Conservation (phyloP, 2,888 invertebrate species). For the Sussaba pulchella region DNA sequence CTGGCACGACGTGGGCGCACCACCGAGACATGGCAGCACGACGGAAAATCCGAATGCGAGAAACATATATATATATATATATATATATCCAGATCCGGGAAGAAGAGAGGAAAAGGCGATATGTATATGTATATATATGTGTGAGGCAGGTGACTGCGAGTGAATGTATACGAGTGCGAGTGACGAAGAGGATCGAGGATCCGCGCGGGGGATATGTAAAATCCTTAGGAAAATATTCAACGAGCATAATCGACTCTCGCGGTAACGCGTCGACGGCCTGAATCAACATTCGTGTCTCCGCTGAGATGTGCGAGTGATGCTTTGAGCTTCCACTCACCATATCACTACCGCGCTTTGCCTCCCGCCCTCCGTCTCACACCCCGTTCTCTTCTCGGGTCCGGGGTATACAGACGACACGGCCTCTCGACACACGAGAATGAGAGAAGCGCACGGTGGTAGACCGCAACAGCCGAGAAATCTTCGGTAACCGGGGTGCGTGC, state of each 20-base stretch:
- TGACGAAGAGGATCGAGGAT: constrained; percentile 21
- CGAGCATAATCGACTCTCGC: constrained; percentile 72
- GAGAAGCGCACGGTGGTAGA: constrained; percentile 22
- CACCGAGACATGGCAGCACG: constrained; percentile 24
- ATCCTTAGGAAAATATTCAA: constrained; percentile 73
- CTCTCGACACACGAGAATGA: constrained; percentile 31
- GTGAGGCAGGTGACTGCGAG: constrained; percentile 24
- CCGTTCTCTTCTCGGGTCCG: constrained; percentile 1
- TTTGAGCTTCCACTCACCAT: constrained; percentile 32
- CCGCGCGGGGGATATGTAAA: constrained; percentile 66
- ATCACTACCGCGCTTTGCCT: constrained; percentile 12
- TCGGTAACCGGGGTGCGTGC: constrained; percentile 36
- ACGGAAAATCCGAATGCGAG: constrained; percentile 57
- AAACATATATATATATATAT: constrained; percentile 29
- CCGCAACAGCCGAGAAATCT: constrained; percentile 55
- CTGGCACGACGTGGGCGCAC: constrained; percentile 30
- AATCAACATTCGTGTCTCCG: constrained; percentile 71
- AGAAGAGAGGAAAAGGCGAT: constrained; percentile 36
- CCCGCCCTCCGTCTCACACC: constrained; percentile 13
- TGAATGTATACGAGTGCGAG: constrained; percentile 23
- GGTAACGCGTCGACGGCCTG: constrained; percentile 71
- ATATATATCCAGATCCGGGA: constrained; percentile 41
- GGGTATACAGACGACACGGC: constrained; percentile 19
- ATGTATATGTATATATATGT: no score
- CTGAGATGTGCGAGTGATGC: constrained; percentile 49